Conservation (phyloP, 2,888 invertebrate genomes). For the Drosophila setosimentum region DNA sequence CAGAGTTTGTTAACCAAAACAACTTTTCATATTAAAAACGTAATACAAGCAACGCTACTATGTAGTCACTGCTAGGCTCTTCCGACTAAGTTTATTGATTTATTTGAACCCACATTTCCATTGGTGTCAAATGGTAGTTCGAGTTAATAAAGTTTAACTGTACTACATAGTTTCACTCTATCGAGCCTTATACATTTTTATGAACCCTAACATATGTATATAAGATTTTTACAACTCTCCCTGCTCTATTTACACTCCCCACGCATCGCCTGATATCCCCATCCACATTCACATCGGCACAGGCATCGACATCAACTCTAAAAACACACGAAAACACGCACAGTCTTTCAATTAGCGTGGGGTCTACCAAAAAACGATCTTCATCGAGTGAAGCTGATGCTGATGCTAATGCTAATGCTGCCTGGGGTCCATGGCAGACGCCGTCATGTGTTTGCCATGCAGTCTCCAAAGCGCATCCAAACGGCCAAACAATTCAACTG, state of each 20-base stretch:
- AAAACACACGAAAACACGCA: slow-evolving; percentile 34
- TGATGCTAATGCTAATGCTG: slow-evolving; percentile 2
- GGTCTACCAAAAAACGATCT: slow-evolving; percentile 30
- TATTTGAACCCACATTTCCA: background rate
- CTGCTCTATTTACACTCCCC: slow-evolving; percentile 25
- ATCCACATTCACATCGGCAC: background rate
- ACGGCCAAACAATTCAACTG: slow-evolving; percentile 68
- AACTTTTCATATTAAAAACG: background rate
- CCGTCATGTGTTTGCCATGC: slow-evolving; percentile 29
- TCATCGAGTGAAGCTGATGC: slow-evolving; percentile 17
- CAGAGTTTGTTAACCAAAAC: background rate
- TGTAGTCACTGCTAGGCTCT: background rate
- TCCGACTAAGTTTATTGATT: background rate
- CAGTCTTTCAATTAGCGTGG: slow-evolving; percentile 57
- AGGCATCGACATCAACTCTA: background rate
- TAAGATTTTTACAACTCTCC: slow-evolving; percentile 15
- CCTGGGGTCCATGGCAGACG: slow-evolving; percentile 13
- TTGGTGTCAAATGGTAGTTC: background rate
- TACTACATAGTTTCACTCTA: background rate
- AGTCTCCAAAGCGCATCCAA: slow-evolving; percentile 50
- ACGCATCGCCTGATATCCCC: slow-evolving; percentile 23
- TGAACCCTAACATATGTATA: slow-evolving; percentile 13
- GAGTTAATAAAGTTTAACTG: background rate
- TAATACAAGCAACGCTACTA: background rate
- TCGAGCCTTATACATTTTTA: background rate